Evolutionary conservation across 1,140 invertebrate genomes (phyloP), one percentile per base, ranked within the genome.

Genomic region (Mesaphorura yosii): DNA sequence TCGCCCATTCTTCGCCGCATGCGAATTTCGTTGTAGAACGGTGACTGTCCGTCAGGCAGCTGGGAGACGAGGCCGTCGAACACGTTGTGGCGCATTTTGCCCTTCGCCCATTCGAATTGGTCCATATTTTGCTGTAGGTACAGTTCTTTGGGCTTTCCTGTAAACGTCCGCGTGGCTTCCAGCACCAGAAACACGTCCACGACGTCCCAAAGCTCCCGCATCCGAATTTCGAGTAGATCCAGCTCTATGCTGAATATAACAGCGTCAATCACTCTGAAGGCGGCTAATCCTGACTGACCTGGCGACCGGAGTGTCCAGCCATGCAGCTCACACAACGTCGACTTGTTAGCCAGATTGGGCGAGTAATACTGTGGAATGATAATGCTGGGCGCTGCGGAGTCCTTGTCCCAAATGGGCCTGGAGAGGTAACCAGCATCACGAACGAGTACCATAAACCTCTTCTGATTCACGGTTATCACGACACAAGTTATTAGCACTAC

Each of bases 121-220:
- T 51, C n/a, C 31, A 12, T 6, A 31, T 51, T 55, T 4, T 53
- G 40, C 10, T 38, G 5, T 26, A 59, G 44, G 31, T 15, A 14
- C 12, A 59, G n/a, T 14, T 25, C 25, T 51, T 59, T 59, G 3
- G 22, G 23, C 15, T 29, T 41, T 3, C 57, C 57, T 25, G 57
- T 59, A 49, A 59, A 59, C 14, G 57, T 59, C 17, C n/a, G 5
- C 20, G 53, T 26, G 22, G 57, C 46, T 45, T 59, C 57, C 10
- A 59, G 15, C 15, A 59, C 37, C n/a, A 59, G 14, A 29, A 59
- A 59, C 14, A 10, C 44, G 41, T 59, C 57, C 6, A 59, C 57
- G 5, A 59, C 57, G 20, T 60, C 37, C 54, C 56, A 59, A n/a
- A 59, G 39, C 37, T 59, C 57, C 20, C 34, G 39, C 25, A 59